Conservation (phyloP, 2,797 vertebrate genomes). For the Crax fasciolata region DNA sequence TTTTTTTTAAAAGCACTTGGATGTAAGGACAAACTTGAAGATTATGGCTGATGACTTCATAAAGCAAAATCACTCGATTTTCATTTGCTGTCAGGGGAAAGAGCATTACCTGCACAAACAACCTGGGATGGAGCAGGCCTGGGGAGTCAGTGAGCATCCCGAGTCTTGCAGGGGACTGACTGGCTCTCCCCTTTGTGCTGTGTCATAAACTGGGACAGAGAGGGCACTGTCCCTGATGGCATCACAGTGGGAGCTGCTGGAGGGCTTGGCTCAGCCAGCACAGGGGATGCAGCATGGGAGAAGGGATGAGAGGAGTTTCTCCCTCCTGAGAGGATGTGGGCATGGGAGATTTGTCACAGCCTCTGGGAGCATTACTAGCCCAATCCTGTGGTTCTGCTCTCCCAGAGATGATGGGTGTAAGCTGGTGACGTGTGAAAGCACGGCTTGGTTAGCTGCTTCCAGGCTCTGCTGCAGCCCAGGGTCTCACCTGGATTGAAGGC, state of each 20-base stretch:
- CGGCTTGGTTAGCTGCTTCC: not conserved
- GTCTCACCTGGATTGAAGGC: not conserved
- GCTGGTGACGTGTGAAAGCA: not conserved
- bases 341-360: rapidly evolving
- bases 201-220: not conserved
- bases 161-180: not conserved
- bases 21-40: not conserved
- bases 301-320: not conserved
- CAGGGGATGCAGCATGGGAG: not conserved
- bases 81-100: not conserved
- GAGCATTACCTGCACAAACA: not conserved
- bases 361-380: not conserved
- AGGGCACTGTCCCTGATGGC: not conserved
- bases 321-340: not conserved
- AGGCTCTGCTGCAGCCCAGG: rapidly evolving
- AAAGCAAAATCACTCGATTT: not conserved
- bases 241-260: too few relatives aligned
- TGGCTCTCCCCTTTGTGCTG: not conserved
- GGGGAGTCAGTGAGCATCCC: not conserved
- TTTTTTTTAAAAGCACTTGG: not conserved
- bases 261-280: not conserved
- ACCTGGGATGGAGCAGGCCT: not conserved
- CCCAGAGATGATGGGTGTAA: rapidly evolving
- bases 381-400: not conserved
- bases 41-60: slow-evolving; percentile 6